Evolutionary conservation across 2,888 invertebrate species (phyloP), one percentile per base, ranked within the genome.

Genomic region (Oeneis ivallda): DNA sequence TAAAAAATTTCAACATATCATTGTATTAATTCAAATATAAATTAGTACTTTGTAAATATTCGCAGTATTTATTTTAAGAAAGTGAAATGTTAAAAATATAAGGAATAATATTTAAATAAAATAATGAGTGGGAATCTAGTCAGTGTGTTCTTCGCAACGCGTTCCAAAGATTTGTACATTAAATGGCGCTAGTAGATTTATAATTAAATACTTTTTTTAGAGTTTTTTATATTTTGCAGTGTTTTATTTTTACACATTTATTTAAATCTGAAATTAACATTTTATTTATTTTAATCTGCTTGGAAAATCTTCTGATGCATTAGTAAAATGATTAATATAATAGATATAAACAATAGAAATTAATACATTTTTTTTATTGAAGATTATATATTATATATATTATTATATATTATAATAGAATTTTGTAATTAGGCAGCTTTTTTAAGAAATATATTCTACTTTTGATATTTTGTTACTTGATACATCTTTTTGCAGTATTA

Each of bases 141-240:
- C 92, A 90, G 92, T 92, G 91, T 91, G 90, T 84, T 80, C 76
- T 84, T 82, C 74, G 86, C 71, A 88, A 90, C 87, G 91, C 91
- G 91, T 92, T 91, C 90, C 91, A 91, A 91, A 91, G 89, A 89
- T 82, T 75, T 83, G 89, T 90, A 90, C 43, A 87, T 87, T 83
- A 75, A 71, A 84, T 83, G 83, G 86, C 91, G 91, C 91, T 82
- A 82, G 70, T 63, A 64, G 69, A 64, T 63, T 65, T 15, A 17
- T 17, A 62, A 62, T 63, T 65, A 66, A n/a, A n/a, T n/a, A n/a
- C n/a, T n/a, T 62, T 49, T 61, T 57, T 65, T 58, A 67, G 45
- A 64, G 13, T 26, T 61, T 62, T n/a, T 63, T 53, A 59, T 73
- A 72, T 74, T 58, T 62, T 41, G 41, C 41, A 41, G 11, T 56